These are phyloP conservation scores for Hipparchia sbordonii DNA, from an alignment of 2,888 invertebrate genomes.

Conservation along the genomic window DNA sequence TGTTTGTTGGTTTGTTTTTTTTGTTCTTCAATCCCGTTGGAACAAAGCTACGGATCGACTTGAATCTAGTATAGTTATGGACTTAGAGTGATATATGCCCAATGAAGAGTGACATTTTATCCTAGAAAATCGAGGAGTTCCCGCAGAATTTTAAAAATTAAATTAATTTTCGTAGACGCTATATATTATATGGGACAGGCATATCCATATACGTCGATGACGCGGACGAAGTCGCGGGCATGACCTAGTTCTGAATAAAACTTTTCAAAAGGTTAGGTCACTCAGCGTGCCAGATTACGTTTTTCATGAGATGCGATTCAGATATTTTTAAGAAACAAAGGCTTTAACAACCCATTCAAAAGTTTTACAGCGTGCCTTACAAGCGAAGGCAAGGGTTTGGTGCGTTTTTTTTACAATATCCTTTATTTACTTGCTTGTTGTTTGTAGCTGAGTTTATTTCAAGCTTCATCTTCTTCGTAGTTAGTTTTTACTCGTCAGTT, in stretches of 20 bases:
- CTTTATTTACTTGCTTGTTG: neutral
- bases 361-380: conserved; percentile 15
- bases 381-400: conserved; percentile 11
- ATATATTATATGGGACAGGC: too few species aligned
- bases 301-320: conserved; percentile 23
- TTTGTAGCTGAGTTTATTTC: neutral
- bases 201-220: too few species aligned
- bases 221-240: too few species aligned
- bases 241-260: neutral
- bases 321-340: conserved; percentile 23
- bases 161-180: too few species aligned
- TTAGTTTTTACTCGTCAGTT: too few species aligned
- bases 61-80: too few species aligned
- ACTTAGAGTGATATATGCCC: too few species aligned
- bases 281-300: conserved; percentile 19
- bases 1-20: too few species aligned
- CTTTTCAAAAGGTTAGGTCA: conserved; percentile 3
- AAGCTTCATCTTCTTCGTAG: neutral
- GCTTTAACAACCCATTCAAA: conserved; percentile 21
- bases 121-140: too few species aligned
- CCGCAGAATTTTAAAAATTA: too few species aligned
- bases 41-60: too few species aligned
- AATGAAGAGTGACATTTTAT: neutral
- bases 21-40: too few species aligned
- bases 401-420: conserved; percentile 11